Percentiles rank a stretch among this genome's conserved stretches.
Evolutionary conservation across 2,113 vertebrate species (phyloP).

Genomic region (Oenanthe melanoleuca): DNA sequence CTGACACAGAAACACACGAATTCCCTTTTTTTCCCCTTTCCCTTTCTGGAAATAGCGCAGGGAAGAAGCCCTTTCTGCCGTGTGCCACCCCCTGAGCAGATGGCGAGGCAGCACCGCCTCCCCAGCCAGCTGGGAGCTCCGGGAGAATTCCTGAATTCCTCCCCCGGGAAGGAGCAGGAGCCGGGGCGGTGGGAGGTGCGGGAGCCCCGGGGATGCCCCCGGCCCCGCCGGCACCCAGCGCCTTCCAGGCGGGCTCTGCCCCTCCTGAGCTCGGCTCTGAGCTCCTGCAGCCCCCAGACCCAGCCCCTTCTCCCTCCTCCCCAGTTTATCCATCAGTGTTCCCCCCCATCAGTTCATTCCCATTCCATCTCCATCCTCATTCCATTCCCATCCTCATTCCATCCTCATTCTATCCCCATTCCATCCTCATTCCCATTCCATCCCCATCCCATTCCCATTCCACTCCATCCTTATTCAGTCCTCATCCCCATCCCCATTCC

Average conservation of each 20-base stretch:
- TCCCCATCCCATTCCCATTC: too few relatives aligned
- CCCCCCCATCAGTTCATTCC: rapidly evolving
- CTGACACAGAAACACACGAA: not conserved
- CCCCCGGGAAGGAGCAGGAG: not conserved
- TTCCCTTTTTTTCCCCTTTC: not conserved
- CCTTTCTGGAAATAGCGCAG: not conserved
- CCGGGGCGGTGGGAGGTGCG: not conserved
- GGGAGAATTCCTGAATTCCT: slow-evolving; percentile 24
- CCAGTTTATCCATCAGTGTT: too few relatives aligned
- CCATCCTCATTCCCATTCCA: too few relatives aligned
- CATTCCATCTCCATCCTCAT: too few relatives aligned
- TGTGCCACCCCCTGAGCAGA: slow-evolving; percentile 17
- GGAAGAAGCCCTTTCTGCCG: slow-evolving; percentile 25
- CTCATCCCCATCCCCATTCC: too few relatives aligned
- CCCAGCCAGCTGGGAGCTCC: slow-evolving; percentile 20
- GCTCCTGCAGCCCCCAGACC: not conserved
- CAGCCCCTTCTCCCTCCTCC: rapidly evolving
- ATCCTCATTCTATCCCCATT: too few relatives aligned
- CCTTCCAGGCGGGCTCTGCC: rapidly evolving
- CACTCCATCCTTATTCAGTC: too few relatives aligned
- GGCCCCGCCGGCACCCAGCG: not conserved
- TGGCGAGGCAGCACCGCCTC: slow-evolving; percentile 20
- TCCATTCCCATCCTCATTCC: too few relatives aligned
- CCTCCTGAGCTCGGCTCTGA: rapidly evolving
- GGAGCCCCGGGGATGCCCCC: not conserved